phyloP scores from a whole-genome alignment of 1,140 invertebrate genomes.

The Cydia pomonella region DNA sequence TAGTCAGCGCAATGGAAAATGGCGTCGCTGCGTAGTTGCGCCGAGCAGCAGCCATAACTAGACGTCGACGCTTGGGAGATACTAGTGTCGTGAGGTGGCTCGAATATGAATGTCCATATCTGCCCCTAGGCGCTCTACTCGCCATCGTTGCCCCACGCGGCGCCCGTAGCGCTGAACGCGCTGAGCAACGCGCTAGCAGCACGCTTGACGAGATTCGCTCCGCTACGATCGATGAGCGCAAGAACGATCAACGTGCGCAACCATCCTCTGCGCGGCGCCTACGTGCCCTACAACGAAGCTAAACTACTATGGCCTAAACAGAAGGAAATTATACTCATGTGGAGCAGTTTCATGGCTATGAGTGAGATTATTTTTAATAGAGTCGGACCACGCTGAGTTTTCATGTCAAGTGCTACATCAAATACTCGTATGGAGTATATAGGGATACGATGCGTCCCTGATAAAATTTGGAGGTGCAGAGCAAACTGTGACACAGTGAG shows the following conservation, averaged over 20 bases:
- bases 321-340: background rate
- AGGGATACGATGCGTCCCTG: too few species aligned
- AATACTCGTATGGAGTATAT: too few species aligned
- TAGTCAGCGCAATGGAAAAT: background rate
- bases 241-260: background rate
- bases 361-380: background rate
- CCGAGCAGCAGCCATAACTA: background rate
- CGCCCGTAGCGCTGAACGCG: background rate
- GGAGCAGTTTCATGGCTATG: background rate
- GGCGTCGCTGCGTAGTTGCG: background rate
- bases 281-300: background rate
- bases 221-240: background rate
- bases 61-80: background rate
- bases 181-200: background rate
- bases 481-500: too few species aligned
- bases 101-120: background rate
- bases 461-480: too few species aligned
- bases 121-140: background rate
- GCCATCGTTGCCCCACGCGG: background rate
- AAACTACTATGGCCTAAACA: background rate
- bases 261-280: background rate
- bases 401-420: too few species aligned
- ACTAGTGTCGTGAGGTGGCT: background rate
- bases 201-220: background rate
- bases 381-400: too few species aligned